A percentile compares a stretch with the other conserved stretches of the same genome.
Conservation (phyloP, 2,113 vertebrate species). For the Oreocharis arfaki region DNA sequence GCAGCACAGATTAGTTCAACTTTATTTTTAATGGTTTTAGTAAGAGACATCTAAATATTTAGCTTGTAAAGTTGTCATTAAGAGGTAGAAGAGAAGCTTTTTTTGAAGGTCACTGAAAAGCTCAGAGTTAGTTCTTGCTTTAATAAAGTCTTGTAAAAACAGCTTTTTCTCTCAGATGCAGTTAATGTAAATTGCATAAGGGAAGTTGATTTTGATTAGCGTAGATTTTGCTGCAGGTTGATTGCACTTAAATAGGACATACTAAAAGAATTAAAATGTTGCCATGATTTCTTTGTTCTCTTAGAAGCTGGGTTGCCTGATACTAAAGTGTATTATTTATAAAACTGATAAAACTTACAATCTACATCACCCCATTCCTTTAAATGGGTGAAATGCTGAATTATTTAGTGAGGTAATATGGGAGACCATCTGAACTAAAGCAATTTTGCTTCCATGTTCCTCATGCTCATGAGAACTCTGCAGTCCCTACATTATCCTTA, state of each 20-base stretch:
- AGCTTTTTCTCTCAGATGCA: not conserved
- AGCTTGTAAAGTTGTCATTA: not conserved
- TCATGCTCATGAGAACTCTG: not conserved
- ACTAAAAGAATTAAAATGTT: not conserved
- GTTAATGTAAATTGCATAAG: not conserved
- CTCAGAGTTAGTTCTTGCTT: not conserved
- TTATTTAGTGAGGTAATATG: not conserved
- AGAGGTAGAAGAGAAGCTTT: not conserved
- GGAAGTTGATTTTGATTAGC: not conserved
- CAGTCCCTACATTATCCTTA: not conserved
- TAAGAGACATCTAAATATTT: not conserved
- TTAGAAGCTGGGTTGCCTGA: not conserved
- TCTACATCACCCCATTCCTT: not conserved
- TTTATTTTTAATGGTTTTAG: not conserved
- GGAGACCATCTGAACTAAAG: not conserved
- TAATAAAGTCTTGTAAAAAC: not conserved
- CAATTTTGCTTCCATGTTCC: not conserved
- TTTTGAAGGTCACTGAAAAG: not conserved
- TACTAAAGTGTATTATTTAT: not conserved
- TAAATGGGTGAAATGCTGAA: not conserved
- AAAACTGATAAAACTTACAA: not conserved
- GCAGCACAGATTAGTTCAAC: not conserved
- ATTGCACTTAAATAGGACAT: not conserved
- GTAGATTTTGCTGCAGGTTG: not conserved
- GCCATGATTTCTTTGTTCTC: not conserved